Base-by-base conservation (phyloP, 92 coral and sea anemone genomes). In the Montipora capitata region DNA sequence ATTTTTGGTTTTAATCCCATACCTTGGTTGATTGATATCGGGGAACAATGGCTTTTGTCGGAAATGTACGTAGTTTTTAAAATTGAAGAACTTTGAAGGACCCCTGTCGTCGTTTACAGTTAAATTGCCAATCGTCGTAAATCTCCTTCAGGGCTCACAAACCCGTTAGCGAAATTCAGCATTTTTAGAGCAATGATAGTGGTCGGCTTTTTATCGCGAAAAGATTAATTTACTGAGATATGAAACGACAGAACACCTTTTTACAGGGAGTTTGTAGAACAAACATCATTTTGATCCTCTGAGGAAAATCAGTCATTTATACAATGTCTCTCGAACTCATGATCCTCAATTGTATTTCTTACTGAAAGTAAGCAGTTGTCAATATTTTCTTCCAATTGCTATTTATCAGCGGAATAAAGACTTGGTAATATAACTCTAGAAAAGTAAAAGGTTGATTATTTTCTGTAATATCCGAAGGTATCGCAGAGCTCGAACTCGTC, bases 241-340 rank as follows among this genome's bases (percentile, higher is more conserved):
- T 44, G 3, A 14, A 40, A 40, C 3, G 3, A 10, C 3, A 0
- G 15, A 5, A 1, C 4, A 0, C 0, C 39, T 51, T 43, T 66
- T 63, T 78, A 10, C 38, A 78, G 52, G 62, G 67, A 48, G 66
- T 35, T 68, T 11, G 13, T 18, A 9, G 17, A 64, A 59, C 42
- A 15, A 40, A 12, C 16, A 8, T 48, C 48, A 35, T 80, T 4
- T 14, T 20, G 48, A 66, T 67, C 27, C 27, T 27, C 27, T 27
- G 27, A 27, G 27, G 27, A 65, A 79, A 44, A 10, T 79, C 48
- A 73, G 40, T 45, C 40, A 73, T 17, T 40, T 59, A 18, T 73
- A 52, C 77, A 27, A 27, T 27, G 45, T 73, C 77, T 73, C 61
- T 52, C 57, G 77, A 17, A 16, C 20, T 76, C 18, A 76, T n/a